phyloP scores from a whole-genome alignment of 2,888 invertebrate genomes.

The Platycheirus albimanus region DNA sequence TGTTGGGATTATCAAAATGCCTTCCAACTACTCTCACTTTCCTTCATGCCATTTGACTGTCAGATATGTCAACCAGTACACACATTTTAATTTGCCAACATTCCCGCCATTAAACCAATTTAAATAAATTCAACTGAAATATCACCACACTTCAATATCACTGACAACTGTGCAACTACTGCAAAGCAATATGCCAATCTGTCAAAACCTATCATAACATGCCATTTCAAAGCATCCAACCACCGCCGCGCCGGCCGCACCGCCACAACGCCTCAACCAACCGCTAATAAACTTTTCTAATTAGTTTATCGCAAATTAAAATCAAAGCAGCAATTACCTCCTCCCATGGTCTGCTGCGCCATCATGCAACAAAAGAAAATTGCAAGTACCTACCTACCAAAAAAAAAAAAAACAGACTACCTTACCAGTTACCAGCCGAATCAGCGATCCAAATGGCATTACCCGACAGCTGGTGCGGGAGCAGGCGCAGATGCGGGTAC shows the following conservation, averaged over 20 bases:
- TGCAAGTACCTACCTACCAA: conserved; percentile 15
- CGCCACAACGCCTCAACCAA: conserved; percentile 1
- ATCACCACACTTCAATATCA: not conserved
- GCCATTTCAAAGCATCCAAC: conserved; percentile 40
- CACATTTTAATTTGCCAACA: not conserved
- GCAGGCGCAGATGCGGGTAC: no score
- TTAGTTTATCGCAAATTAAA: conserved; percentile 70
- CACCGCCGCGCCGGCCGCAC: not conserved
- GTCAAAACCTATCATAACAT: conserved; percentile 63
- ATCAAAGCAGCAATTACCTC: conserved; percentile 69
- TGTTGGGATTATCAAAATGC: no score
- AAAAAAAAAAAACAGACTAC: no score
- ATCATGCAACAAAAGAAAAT: conserved; percentile 63
- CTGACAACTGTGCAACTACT: conserved; percentile 24
- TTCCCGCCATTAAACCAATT: not conserved
- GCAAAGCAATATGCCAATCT: conserved; percentile 54
- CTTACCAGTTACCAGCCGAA: conserved; percentile 7
- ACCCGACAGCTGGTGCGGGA: not conserved
- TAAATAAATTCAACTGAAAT: no score
- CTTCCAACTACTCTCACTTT: no score
- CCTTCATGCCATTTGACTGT: not conserved
- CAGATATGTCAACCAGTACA: conserved; percentile 10
- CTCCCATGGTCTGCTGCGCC: conserved; percentile 21
- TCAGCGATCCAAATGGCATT: not conserved
- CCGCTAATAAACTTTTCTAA: conserved; percentile 65